These are phyloP conservation scores for Peromyscus polionotus DNA, from an alignment of 2,113 vertebrate genomes.

Conservation along the genomic window DNA sequence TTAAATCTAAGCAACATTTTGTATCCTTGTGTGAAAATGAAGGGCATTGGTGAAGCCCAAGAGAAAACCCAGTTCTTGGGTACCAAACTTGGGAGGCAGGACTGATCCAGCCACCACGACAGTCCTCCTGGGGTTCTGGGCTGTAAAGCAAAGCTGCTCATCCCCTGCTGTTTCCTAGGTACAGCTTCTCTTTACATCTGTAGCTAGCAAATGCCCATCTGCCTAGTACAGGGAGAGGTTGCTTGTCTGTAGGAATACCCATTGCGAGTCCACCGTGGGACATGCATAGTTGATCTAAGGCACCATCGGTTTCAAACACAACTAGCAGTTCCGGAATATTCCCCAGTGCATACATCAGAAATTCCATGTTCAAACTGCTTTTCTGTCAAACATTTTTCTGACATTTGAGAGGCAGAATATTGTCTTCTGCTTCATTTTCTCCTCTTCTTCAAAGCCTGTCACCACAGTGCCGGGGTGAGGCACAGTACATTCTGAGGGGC, in stretches of 20 bases:
- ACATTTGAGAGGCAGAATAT: constrained; percentile 14
- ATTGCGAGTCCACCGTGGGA: background rate
- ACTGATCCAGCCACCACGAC: background rate
- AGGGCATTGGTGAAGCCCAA: background rate
- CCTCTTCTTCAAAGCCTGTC: constrained; percentile 50
- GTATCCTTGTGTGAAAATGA: background rate
- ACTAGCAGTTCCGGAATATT: background rate
- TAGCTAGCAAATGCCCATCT: background rate
- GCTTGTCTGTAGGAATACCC: background rate
- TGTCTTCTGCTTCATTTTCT: constrained; percentile 41
- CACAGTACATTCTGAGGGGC: background rate
- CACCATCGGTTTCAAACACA: background rate
- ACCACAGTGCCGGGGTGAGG: background rate
- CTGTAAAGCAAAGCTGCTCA: background rate
- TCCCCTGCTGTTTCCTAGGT: background rate
- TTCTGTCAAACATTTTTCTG: constrained; percentile 43
- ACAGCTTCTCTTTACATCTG: background rate
- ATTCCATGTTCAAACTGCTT: constrained; percentile 28
- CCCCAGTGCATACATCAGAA: background rate
- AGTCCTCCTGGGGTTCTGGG: background rate
- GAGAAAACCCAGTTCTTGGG: background rate
- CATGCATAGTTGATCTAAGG: background rate
- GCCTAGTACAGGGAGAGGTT: background rate
- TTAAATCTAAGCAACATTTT: background rate
- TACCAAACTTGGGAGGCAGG: background rate